Percentiles rank a stretch among this genome's conserved stretches.
phyloP scores from a whole-genome alignment of 2,113 vertebrate species.

The Seriola aureovittata region DNA sequence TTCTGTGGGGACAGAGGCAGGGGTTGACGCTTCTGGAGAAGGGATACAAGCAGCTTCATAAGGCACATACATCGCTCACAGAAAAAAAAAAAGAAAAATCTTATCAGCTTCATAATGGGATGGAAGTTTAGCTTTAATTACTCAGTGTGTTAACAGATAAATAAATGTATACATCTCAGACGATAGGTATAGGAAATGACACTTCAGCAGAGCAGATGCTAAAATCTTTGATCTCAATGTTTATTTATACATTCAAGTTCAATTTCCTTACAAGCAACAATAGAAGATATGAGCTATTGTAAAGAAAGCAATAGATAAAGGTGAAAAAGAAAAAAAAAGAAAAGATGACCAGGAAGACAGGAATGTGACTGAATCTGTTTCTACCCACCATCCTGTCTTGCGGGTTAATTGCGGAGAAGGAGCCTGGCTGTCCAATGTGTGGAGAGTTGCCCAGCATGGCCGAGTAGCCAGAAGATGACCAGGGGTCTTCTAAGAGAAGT shows the following conservation, averaged over 20 bases:
- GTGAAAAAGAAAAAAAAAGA: neutral
- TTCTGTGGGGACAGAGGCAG: conserved; percentile 84
- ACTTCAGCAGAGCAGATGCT: neutral
- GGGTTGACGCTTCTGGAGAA: conserved; percentile 57
- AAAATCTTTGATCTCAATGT: neutral
- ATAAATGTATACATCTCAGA: neutral
- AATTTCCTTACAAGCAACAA: neutral
- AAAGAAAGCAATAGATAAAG: neutral
- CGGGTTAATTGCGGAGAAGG: conserved; percentile 92
- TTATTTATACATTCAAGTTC: neutral
- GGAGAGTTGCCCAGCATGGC: conserved; percentile 92
- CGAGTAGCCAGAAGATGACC: conserved; percentile 92
- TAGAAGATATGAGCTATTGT: neutral
- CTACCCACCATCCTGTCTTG: conserved; percentile 94
- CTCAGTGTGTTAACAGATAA: neutral
- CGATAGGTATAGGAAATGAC: neutral
- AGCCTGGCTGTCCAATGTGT: conserved; percentile 88
- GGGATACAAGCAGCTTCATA: conserved; percentile 56
- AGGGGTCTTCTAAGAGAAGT: conserved; percentile 87
- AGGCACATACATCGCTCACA: conserved; percentile 40
- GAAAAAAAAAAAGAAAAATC: neutral
- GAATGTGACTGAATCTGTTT: neutral
- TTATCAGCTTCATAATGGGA: neutral
- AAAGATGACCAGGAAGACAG: neutral
- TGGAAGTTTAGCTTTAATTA: neutral